Evolutionary conservation across 2,888 invertebrate genomes (phyloP), one percentile per base, ranked within the genome.

Genomic region (Scotopteryx bipunctaria): DNA sequence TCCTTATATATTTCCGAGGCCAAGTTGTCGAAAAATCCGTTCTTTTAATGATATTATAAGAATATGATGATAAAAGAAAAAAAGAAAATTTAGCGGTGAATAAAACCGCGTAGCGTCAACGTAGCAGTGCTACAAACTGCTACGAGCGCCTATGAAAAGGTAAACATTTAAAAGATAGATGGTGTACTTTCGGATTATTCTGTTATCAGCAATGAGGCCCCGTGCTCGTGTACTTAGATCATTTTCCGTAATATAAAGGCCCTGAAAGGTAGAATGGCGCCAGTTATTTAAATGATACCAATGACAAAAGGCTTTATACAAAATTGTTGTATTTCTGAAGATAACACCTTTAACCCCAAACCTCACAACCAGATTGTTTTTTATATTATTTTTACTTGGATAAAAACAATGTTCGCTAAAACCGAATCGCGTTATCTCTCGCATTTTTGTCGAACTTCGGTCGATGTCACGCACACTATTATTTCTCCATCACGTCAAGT

Each of bases 111-210:
- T 8, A 25, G 15, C 14, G 6, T 21, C 27, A 19, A 19, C 5
- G 35, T 29, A 41, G 35, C 25, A 11, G 17, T 27, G 25, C 33
- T 19, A 17, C 25, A 6, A 9, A 14, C 31, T 42, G 27, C 35
- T 23, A 21, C 29, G 13, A 13, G 23, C 17, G 29, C 15, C 36
- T 36, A 49, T 31, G 23, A 43, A 37, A 43, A 89, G 85, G 88
- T 86, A 84, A 86, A 89, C 89, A 90, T 92, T 92, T 92, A 92
- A 91, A 92, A 92, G 92, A 92, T 86, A 91, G 91, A 92, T 92
- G 88, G 91, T 85, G 86, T 91, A 87, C 91, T 92, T 92, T 37
- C 86, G 91, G 91, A 91, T 92, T 92, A 92, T 92, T 92, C 92
- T 91, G 91, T 92, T 92, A 92, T 92, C 92, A 92, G 85, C 86